A percentile compares a stretch with the other conserved stretches of the same genome.
Evolutionary conservation across 2,888 invertebrate genomes (phyloP).

Genomic region (Dryocosmus kuriphilus): DNA sequence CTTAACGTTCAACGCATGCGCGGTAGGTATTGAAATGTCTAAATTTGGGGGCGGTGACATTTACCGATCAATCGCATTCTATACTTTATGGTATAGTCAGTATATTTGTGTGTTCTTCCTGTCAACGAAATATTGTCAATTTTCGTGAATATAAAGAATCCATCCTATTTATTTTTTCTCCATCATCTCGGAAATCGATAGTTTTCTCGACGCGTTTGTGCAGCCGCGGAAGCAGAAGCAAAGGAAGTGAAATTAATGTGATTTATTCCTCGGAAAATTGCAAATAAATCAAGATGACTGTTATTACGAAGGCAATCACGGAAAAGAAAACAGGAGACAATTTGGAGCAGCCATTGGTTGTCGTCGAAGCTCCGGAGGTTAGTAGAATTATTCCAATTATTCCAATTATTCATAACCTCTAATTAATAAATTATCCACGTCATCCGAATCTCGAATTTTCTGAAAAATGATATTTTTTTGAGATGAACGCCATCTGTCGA

Average conservation of each 20-base stretch:
- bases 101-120: not conserved
- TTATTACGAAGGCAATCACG: conserved; percentile 86
- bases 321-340: conserved; percentile 85
- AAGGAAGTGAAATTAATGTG: conserved; percentile 45
- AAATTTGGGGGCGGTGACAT: conserved; percentile 38
- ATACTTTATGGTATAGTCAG: conserved; percentile 10
- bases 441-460: not conserved
- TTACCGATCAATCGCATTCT: conserved; percentile 51
- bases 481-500: not conserved
- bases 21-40: not conserved
- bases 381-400: too few relatives aligned
- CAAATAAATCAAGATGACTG: conserved; percentile 82
- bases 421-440: not conserved
- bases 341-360: conserved; percentile 83
- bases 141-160: not conserved
- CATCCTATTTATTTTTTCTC: not conserved
- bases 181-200: not conserved
- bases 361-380: conserved; percentile 78
- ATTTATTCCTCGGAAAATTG: conserved; percentile 31
- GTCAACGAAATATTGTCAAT: conserved; percentile 11
- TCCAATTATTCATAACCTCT: not conserved
- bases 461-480: not conserved
- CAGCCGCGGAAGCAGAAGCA: not conserved
- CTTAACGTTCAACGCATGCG: not conserved
- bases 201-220: not conserved